A percentile compares a stretch with the other conserved stretches of the same genome.
Conservation (phyloP, 2,888 invertebrate species). For the Leucophenga montana region DNA sequence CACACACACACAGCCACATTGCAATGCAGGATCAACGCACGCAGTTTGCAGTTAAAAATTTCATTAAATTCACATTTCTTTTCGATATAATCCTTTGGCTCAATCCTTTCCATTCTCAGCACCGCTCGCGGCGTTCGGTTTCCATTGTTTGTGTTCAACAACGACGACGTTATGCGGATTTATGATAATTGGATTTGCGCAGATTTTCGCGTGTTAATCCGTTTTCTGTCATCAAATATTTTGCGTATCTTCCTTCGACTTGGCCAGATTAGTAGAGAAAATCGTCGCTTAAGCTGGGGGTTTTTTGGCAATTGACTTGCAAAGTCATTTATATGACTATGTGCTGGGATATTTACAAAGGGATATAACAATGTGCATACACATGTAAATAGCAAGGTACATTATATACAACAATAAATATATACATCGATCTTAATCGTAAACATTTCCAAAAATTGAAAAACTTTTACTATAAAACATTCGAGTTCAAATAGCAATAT, state of each 20-base stretch:
- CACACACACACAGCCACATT: neutral
- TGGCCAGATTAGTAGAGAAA: constrained; percentile 41
- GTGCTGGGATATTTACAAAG: neutral
- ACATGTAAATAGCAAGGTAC: neutral
- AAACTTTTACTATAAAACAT: too few relatives aligned
- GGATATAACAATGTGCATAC: neutral
- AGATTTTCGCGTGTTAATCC: constrained; percentile 64
- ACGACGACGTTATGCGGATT: constrained; percentile 54
- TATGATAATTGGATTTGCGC: constrained; percentile 69
- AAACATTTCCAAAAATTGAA: too few relatives aligned
- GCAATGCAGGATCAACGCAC: neutral
- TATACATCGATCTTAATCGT: too few relatives aligned
- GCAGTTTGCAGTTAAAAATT: constrained; percentile 40
- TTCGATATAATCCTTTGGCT: constrained; percentile 30
- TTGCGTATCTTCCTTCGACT: constrained; percentile 51
- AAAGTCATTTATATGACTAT: constrained; percentile 30
- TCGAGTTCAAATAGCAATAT: too few relatives aligned
- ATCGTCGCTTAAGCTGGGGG: constrained; percentile 49
- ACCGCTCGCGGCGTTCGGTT: neutral
- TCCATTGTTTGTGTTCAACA: too few relatives aligned
- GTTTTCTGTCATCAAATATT: constrained; percentile 68
- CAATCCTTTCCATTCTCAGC: constrained; percentile 21
- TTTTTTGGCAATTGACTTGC: constrained; percentile 65
- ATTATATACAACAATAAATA: neutral
- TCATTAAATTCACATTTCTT: constrained; percentile 36